Evolutionary conservation across 1,140 invertebrate genomes (phyloP).

Genomic region (Drosophila carrolli): DNA sequence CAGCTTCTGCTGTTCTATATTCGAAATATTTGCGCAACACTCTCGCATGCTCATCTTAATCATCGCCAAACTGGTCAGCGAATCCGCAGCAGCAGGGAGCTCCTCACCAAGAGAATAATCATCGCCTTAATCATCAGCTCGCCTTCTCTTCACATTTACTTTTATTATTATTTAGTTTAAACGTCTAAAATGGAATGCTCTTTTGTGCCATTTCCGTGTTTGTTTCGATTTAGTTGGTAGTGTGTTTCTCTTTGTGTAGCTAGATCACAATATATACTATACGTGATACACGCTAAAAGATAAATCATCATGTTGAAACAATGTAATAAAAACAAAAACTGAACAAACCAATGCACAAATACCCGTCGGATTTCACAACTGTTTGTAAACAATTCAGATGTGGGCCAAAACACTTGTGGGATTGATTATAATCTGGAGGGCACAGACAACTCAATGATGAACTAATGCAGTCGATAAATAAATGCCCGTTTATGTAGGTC

Average conservation of each 20-base stretch:
- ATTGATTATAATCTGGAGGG: slow-evolving; percentile 11
- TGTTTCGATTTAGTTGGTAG: slow-evolving; percentile 62
- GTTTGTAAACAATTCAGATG: slow-evolving; percentile 45
- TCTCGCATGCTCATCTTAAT: slow-evolving; percentile 46
- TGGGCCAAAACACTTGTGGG: slow-evolving; percentile 40
- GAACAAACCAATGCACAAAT: slow-evolving; percentile 19
- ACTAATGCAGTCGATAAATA: slow-evolving; percentile 12
- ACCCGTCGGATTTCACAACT: slow-evolving; percentile 12
- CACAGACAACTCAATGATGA: slow-evolving; percentile 2
- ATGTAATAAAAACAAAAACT: slow-evolving; percentile 56
- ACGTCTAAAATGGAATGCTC: slow-evolving; percentile 48
- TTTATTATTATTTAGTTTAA: slow-evolving; percentile 66
- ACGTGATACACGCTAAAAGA: slow-evolving; percentile 34
- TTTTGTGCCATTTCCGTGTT: slow-evolving; percentile 62
- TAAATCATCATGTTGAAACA: slow-evolving; percentile 55
- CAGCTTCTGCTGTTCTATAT: slow-evolving; percentile 35
- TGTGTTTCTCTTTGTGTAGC: slow-evolving; percentile 53
- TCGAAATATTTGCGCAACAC: slow-evolving; percentile 46
- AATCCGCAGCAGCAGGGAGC: slow-evolving; percentile 14
- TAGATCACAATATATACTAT: slow-evolving; percentile 28
- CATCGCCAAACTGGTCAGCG: slow-evolving; percentile 34
- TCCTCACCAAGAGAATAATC: slow-evolving; percentile 27
- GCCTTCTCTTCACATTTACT: slow-evolving; percentile 41
- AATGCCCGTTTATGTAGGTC: slow-evolving; percentile 33
- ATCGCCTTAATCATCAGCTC: slow-evolving; percentile 41